Conservation (phyloP, 2,888 invertebrate species). For the Netelia inedita region DNA sequence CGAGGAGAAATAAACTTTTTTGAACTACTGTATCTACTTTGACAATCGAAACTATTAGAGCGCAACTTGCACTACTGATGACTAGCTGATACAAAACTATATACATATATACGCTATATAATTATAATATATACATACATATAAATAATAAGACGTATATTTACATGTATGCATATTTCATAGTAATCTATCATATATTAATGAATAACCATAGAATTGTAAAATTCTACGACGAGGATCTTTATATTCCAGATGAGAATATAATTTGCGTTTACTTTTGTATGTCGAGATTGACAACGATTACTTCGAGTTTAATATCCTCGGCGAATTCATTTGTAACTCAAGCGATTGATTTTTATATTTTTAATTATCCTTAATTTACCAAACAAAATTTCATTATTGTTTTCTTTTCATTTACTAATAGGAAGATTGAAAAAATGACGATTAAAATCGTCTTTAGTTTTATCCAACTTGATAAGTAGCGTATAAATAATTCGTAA, state of each 20-base stretch:
- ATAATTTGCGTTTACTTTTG: not conserved
- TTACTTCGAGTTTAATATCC: not conserved
- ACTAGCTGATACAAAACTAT: slow-evolving; percentile 48
- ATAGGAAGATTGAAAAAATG: not conserved
- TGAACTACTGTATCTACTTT: slow-evolving; percentile 76
- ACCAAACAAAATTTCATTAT: no score
- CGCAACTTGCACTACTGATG: slow-evolving; percentile 58
- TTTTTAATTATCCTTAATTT: no score
- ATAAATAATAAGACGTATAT: slow-evolving; percentile 46
- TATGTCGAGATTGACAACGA: not conserved
- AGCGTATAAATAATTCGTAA: slow-evolving; percentile 46
- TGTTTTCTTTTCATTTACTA: not conserved
- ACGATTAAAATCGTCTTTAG: no score
- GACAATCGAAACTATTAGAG: slow-evolving; percentile 80
- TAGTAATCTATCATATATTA: slow-evolving; percentile 26
- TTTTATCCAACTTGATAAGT: slow-evolving; percentile 1
- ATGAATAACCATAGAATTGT: slow-evolving; percentile 16
- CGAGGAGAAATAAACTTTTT: slow-evolving; percentile 47
- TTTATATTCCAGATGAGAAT: not conserved
- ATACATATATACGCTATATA: slow-evolving; percentile 45
- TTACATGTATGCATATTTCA: slow-evolving; percentile 61
- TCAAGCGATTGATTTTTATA: no score
- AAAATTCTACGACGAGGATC: slow-evolving; percentile 4
- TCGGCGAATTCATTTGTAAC: no score
- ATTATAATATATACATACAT: slow-evolving; percentile 40